Evolutionary conservation across 2,888 invertebrate genomes (phyloP).

Genomic region (Ennomos fuscantarius): DNA sequence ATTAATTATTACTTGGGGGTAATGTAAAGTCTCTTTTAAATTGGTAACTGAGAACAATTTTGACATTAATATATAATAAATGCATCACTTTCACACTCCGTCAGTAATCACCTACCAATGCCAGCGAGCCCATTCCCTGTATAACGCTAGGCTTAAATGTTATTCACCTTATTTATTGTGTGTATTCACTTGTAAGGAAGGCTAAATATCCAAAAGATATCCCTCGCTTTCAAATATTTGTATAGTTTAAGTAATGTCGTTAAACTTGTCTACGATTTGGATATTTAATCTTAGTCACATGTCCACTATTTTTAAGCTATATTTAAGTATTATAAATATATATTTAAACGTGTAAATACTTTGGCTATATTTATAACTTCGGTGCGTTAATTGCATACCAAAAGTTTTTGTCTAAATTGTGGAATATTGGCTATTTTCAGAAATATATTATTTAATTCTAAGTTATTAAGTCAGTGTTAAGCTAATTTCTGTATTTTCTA

Average conservation of each 20-base stretch:
- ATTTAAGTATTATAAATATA: slow-evolving; percentile 49
- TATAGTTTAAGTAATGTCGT: slow-evolving; percentile 20
- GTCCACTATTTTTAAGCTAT: slow-evolving; percentile 67
- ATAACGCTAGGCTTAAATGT: slow-evolving; percentile 20
- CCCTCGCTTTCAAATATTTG: neutral
- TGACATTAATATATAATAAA: slow-evolving; percentile 3
- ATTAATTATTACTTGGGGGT: too few species aligned
- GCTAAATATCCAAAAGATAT: slow-evolving; percentile 33
- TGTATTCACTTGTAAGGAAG: slow-evolving; percentile 33
- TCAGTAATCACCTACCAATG: neutral
- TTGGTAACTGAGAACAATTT: neutral
- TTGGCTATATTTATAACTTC: slow-evolving; percentile 56
- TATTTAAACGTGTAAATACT: slow-evolving; percentile 57
- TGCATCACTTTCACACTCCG: slow-evolving; percentile 2
- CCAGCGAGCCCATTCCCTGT: slow-evolving; percentile 14
- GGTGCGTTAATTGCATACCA: slow-evolving; percentile 58
- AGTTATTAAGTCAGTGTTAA: slow-evolving; percentile 43
- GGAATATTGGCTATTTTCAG: slow-evolving; percentile 65
- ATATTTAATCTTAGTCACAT: slow-evolving; percentile 62
- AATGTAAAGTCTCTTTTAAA: too few species aligned
- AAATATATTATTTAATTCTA: slow-evolving; percentile 55
- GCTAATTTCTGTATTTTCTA: slow-evolving; percentile 51
- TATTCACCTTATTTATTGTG: slow-evolving; percentile 31
- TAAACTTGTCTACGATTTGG: slow-evolving; percentile 43
- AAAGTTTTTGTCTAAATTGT: slow-evolving; percentile 62